Percentiles rank a stretch among this genome's conserved stretches.
These are phyloP conservation scores for Trichechus manatus DNA, from an alignment of 2,113 vertebrate species.

Conservation along the genomic window DNA sequence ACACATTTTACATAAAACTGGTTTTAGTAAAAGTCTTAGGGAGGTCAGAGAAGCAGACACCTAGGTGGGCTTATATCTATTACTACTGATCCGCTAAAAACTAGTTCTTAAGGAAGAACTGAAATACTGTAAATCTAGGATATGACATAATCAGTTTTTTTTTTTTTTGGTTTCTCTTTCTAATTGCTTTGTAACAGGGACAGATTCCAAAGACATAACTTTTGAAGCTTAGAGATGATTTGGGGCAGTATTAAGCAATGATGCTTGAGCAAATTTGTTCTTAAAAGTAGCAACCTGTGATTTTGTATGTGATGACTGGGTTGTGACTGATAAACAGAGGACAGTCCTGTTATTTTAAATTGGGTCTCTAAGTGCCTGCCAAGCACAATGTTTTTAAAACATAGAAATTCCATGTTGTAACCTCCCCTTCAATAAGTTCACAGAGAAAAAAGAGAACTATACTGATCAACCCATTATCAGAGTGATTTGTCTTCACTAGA, in stretches of 20 bases:
- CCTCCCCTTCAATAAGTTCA: not conserved
- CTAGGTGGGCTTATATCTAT: not conserved
- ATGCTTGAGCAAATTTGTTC: not conserved
- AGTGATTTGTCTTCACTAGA: conserved; percentile 40
- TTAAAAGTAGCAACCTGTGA: conserved; percentile 33
- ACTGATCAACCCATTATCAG: not conserved
- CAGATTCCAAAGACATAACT: not conserved
- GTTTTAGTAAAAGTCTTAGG: conserved; percentile 7
- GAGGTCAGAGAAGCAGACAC: not conserved
- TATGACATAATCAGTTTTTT: not conserved
- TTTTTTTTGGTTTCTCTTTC: conserved; percentile 51
- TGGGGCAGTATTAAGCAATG: not conserved
- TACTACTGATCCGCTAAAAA: not conserved
- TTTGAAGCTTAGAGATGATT: not conserved
- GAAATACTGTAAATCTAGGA: not conserved
- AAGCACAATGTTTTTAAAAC: conserved; percentile 1
- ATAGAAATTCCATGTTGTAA: not conserved
- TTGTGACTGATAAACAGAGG: not conserved
- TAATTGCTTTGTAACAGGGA: conserved; percentile 16
- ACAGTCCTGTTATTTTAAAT: conserved; percentile 1
- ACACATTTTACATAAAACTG: conserved; percentile 37
- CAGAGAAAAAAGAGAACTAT: not conserved
- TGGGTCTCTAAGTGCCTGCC: not conserved
- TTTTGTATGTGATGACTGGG: not conserved
- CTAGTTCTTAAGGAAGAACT: not conserved